Percentiles rank a stretch among this genome's conserved stretches.
Evolutionary conservation across 2,797 vertebrate species (phyloP).

Genomic region (Lagocephalus sceleratus): DNA sequence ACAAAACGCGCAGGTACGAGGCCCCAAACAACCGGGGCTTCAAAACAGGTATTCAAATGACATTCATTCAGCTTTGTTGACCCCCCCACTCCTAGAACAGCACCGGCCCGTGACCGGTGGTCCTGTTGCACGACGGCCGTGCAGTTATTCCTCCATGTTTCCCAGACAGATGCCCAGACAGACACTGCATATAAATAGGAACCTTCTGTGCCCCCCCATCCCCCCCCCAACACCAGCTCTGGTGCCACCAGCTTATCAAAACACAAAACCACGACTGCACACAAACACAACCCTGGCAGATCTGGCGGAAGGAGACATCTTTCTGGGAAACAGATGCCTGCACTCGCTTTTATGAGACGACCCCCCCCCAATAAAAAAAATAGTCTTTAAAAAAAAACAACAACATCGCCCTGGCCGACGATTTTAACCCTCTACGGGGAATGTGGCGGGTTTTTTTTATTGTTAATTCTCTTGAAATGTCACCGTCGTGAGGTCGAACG

Average conservation of each 20-base stretch:
- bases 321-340: slow-evolving; percentile 43
- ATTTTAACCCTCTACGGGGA: slow-evolving; percentile 17
- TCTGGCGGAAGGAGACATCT: slow-evolving; percentile 20
- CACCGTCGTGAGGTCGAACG: slow-evolving; percentile 50
- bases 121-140: slow-evolving; percentile 49
- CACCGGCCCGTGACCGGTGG: too few species aligned
- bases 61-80: background rate
- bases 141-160: slow-evolving; percentile 61
- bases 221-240: slow-evolving; percentile 24
- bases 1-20: background rate
- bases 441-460: too few species aligned
- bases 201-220: slow-evolving; percentile 47
- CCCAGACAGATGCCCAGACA: slow-evolving; percentile 73
- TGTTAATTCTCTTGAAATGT: slow-evolving; percentile 48
- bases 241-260: slow-evolving; percentile 66
- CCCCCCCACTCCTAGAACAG: slow-evolving; percentile 26
- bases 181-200: slow-evolving; percentile 72
- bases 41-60: slow-evolving; percentile 14
- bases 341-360: slow-evolving; percentile 35
- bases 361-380: slow-evolving; percentile 24
- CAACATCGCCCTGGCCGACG: slow-evolving; percentile 24
- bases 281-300: slow-evolving; percentile 57
- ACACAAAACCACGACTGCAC: slow-evolving; percentile 69
- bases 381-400: slow-evolving; percentile 37
- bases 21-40: slow-evolving; percentile 9